A percentile compares a stretch with the other conserved stretches of the same genome.
phyloP scores from a whole-genome alignment of 2,113 vertebrate genomes.

The Abramis brama region DNA sequence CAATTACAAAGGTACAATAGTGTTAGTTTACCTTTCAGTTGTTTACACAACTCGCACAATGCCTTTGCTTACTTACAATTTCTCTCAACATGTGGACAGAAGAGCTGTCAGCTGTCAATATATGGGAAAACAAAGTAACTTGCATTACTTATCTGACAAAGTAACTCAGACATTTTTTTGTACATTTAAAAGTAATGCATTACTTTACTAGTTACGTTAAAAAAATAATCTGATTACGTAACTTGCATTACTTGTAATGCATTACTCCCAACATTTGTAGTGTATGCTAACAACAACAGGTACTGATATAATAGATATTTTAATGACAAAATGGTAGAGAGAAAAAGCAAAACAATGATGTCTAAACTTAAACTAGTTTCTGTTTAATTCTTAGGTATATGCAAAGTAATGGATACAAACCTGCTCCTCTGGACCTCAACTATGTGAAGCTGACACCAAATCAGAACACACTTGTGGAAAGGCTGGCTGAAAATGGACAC shows the following conservation, averaged over 20 bases:
- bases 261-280: background rate
- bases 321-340: background rate
- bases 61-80: too few species aligned
- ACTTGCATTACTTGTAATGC: too few species aligned
- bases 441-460: constrained; percentile 89
- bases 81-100: too few species aligned
- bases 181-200: too few species aligned
- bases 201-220: too few species aligned
- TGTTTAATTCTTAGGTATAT: constrained; percentile 75
- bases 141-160: too few species aligned
- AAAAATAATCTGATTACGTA: too few species aligned
- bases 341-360: background rate
- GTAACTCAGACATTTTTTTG: too few species aligned
- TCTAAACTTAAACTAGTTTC: background rate
- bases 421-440: constrained; percentile 86
- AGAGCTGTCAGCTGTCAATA: too few species aligned
- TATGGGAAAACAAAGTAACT: too few species aligned
- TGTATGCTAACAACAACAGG: background rate
- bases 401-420: constrained; percentile 88
- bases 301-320: background rate
- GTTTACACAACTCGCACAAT: too few species aligned
- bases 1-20: background rate
- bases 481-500: constrained; percentile 90
- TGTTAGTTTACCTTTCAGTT: too few species aligned
- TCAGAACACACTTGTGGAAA: constrained; percentile 89